Conservation (phyloP, 2,797 vertebrate species). For the Betta splendens region DNA sequence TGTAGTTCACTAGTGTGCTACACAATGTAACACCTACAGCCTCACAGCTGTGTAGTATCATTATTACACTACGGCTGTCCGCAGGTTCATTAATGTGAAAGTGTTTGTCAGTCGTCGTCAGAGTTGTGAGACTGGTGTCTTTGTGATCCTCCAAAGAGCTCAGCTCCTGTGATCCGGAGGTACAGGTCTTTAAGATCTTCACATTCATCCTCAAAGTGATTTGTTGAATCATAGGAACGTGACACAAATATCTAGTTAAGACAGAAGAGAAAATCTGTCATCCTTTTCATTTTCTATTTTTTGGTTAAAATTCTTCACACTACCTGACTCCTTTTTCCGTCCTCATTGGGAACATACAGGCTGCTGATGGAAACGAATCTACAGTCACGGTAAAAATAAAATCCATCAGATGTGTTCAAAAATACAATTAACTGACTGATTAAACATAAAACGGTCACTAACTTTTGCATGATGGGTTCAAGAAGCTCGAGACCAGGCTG, state of each 20-base stretch:
- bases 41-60: slow-evolving; percentile 1
- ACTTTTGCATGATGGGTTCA: slow-evolving; percentile 83
- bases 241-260: slow-evolving; percentile 80
- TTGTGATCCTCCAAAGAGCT: slow-evolving; percentile 69
- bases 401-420: background rate
- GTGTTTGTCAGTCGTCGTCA: slow-evolving; percentile 61
- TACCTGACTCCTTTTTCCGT: slow-evolving; percentile 81
- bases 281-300: accelerated
- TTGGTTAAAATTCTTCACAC: background rate
- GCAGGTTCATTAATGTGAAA: slow-evolving; percentile 4
- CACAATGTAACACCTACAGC: slow-evolving; percentile 12
- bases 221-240: slow-evolving; percentile 75
- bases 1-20: slow-evolving; percentile 7
- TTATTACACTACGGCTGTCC: background rate
- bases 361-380: slow-evolving; percentile 78
- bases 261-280: slow-evolving; percentile 6
- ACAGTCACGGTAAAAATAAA: slow-evolving; percentile 6
- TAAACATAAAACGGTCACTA: slow-evolving; percentile 7
- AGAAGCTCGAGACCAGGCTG: slow-evolving; percentile 78
- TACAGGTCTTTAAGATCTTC: slow-evolving; percentile 83
- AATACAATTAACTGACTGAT: background rate
- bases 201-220: slow-evolving; percentile 77
- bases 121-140: slow-evolving; percentile 65
- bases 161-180: slow-evolving; percentile 76
- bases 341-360: slow-evolving; percentile 74